Percentiles rank a stretch among this genome's conserved stretches.
phyloP scores from a whole-genome alignment of 2,797 vertebrate species.

The Scolopax bukidnonensis region DNA sequence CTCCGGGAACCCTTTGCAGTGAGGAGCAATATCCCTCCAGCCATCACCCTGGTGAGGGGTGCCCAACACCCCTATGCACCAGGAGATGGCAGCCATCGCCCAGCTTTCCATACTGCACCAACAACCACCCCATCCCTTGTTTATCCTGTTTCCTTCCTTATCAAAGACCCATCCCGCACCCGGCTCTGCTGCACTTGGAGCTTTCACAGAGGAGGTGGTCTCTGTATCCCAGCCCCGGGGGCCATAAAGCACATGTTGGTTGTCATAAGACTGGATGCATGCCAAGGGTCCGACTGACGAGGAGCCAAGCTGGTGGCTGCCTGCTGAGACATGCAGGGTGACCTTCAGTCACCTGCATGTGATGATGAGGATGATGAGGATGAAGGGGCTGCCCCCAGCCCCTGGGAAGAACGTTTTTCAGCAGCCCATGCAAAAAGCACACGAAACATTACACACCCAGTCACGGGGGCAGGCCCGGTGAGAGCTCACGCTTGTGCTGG shows the following conservation, averaged over 20 bases:
- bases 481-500: background rate
- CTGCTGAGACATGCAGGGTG: accelerated
- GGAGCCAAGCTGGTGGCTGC: background rate
- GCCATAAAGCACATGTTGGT: background rate
- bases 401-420: no score
- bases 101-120: background rate
- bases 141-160: background rate
- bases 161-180: accelerated
- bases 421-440: background rate
- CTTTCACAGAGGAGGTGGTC: background rate
- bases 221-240: background rate
- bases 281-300: background rate
- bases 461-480: background rate
- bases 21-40: background rate
- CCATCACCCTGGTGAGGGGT: background rate
- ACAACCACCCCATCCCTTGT: accelerated
- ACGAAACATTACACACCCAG: background rate
- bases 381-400: no score
- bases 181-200: background rate
- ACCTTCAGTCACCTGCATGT: no score
- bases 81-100: background rate
- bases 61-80: background rate
- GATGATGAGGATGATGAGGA: no score
- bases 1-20: background rate
- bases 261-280: background rate